Evolutionary conservation across 2,888 invertebrate genomes (phyloP), one percentile per base, ranked within the genome.

Genomic region (Aphidoletes aphidimyza): DNA sequence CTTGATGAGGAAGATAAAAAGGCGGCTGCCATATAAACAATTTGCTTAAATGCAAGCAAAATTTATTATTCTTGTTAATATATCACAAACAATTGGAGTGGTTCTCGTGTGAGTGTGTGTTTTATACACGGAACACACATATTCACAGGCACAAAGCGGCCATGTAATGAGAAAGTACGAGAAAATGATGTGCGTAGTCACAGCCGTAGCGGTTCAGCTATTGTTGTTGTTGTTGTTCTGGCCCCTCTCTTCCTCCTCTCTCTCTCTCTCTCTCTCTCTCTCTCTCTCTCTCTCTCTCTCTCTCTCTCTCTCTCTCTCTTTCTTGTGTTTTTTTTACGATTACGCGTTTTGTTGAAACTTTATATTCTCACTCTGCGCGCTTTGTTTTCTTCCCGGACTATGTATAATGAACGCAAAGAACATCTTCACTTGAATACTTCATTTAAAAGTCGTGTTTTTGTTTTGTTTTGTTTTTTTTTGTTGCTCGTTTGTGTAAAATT

Each of bases 41-140:
- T 69, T n/a, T 14, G 30, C 11, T 69, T 34, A 19, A 69, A 69
- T 69, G 69, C n/a, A 69, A 30, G 69, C 14, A 69, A 69, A 30
- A 19, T 54, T 26, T 14, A 69, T 69, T 69, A 69, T 34, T 30
- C 30, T 34, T 69, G 69, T 14, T 69, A 69, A 69, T 69, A 69
- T 69, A 69, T 69, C 69, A 69, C 69, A 69, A 69, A 69, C 69
- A 69, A 69, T 69, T 69, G 69, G 30, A 69, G 34, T 69, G 34
- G n/a, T 69, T 69, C 54, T 54, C 54, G 47, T 19, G 19, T 17
- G 47, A 14, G 17, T 22, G 26, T 54, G n/a, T 26, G 1, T 22
- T 5, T n/a, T 11, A 5, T 42, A 5, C 26, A 22, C 22, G 14
- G 42, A 42, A 26, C 22, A 47, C 54, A 11, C 54, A 54, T 22